Evolutionary conservation across 2,113 vertebrate species (phyloP), one percentile per base, ranked within the genome.

Genomic region (Myrmophylax atrothorax): DNA sequence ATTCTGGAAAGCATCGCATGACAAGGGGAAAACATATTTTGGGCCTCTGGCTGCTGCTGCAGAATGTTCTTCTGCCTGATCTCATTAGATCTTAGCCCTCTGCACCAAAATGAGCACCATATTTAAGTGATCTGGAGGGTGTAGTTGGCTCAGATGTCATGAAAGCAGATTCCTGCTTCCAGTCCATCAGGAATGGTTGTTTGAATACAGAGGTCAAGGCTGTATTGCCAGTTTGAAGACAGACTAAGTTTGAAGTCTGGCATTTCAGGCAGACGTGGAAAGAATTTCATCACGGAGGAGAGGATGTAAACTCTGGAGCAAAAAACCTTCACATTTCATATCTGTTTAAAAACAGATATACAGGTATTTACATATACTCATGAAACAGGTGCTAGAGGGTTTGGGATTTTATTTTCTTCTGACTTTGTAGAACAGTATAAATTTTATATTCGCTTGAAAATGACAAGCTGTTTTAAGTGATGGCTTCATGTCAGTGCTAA

Each of bases 391-490:
- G 14, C 28, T 72, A 66, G 28, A 66, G 12, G 14, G 7, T 47
- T 85, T 74, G 52, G 38, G 38, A 25, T 47, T 55, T 81, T 52
- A 70, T 83, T 82, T 78, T 25, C 4, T 72, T 84, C 42, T 59
- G 66, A 59, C 26, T 92, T 88, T 4, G 5, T 59, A 74, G 26
- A 69, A 50, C 24, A 62, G 37, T 53, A 55, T 55, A 55, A 26
- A 86, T 88, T 90, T 85, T 85, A 37, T 66, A 68, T 93, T 95
- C 26, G 16, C 56, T 80, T 40, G 42, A 79, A 85, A 80, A 95
- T 76, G 31, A 76, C 70, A 93, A 84, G 33, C 46, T 85, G 58
- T 25, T 93, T 73, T 62, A 94, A 83, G 31, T 37, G 58, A 76
- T 66, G 63, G 14, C 58, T 84, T 94, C 55, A 14, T 50, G 56